Conservation (phyloP, 2,113 vertebrate species). For the Xiphias gladius region DNA sequence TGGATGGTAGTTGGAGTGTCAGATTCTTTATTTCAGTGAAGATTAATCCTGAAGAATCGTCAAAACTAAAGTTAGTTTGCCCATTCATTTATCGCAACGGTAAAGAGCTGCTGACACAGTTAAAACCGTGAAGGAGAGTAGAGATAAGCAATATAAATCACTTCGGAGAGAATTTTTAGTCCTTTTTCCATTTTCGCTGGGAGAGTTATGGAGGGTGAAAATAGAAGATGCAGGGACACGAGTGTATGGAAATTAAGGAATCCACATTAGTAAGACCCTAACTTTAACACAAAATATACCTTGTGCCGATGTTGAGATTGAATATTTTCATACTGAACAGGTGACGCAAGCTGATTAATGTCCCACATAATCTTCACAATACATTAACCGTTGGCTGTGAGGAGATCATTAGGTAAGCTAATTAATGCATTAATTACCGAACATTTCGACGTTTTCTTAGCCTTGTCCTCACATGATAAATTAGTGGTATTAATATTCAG, state of each 20-base stretch:
- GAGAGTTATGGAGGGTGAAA: conserved; percentile 6
- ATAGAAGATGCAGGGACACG: not conserved
- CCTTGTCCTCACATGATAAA: conserved; percentile 53
- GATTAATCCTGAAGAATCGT: conserved; percentile 43
- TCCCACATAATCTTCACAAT: conserved; percentile 37
- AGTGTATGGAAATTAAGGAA: not conserved
- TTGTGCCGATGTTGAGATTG: not conserved
- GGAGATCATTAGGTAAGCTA: conserved; percentile 56
- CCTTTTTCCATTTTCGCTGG: conserved; percentile 8
- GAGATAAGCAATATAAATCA: conserved; percentile 25
- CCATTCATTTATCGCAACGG: not conserved
- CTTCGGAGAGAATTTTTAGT: conserved; percentile 17
- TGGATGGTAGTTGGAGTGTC: not conserved
- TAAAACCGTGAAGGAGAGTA: not conserved
- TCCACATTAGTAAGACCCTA: too few species aligned
- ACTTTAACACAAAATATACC: not conserved
- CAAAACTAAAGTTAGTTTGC: conserved; percentile 14
- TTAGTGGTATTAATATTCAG: conserved; percentile 15
- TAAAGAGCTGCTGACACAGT: conserved; percentile 29
- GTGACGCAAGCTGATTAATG: conserved; percentile 44
- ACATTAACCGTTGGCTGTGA: conserved; percentile 31
- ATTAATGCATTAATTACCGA: conserved; percentile 56
- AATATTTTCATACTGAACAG: conserved; percentile 3
- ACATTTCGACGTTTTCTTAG: conserved; percentile 31
- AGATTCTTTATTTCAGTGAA: not conserved